phyloP scores from a whole-genome alignment of 2,888 invertebrate genomes.

The Lithophane ornitopus region DNA sequence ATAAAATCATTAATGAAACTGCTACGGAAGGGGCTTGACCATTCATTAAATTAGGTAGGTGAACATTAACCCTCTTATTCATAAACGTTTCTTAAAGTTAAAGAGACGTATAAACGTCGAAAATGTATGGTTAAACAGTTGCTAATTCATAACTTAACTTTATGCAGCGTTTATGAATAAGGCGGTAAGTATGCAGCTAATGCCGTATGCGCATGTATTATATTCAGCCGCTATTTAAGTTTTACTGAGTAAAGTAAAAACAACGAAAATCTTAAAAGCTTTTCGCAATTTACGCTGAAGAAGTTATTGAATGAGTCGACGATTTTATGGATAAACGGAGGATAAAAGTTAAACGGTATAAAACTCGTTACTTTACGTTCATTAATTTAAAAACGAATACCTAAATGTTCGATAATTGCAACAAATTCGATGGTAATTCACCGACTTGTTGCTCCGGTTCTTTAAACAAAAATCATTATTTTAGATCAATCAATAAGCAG shows the following conservation, averaged over 20 bases:
- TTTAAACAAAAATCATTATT: slow-evolving; percentile 8
- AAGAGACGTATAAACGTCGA: no score
- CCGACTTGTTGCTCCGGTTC: slow-evolving; percentile 20
- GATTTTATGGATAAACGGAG: slow-evolving; percentile 53
- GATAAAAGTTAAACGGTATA: slow-evolving; percentile 20
- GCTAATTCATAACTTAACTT: no score
- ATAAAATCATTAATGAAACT: slow-evolving; percentile 60
- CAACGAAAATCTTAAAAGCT: slow-evolving; percentile 70
- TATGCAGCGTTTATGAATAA: no score
- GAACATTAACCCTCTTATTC: no score
- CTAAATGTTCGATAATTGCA: slow-evolving; percentile 26
- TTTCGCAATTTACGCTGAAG: slow-evolving; percentile 66
- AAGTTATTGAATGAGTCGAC: slow-evolving; percentile 55
- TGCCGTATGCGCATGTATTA: slow-evolving; percentile 13
- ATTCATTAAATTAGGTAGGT: slow-evolving; percentile 43
- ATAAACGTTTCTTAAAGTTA: no score
- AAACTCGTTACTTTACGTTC: slow-evolving; percentile 21
- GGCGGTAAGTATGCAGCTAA: slow-evolving; percentile 5
- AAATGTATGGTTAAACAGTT: no score
- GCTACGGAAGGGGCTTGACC: slow-evolving; percentile 51
- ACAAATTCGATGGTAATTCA: slow-evolving; percentile 30
- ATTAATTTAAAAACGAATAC: slow-evolving; percentile 17
- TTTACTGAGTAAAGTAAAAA: slow-evolving; percentile 47
- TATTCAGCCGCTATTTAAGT: slow-evolving; percentile 19
- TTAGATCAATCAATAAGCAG: slow-evolving; percentile 2